These are phyloP conservation scores for Cynopterus brachyotis DNA, from an alignment of 2,113 vertebrate genomes.

Conservation along the genomic window DNA sequence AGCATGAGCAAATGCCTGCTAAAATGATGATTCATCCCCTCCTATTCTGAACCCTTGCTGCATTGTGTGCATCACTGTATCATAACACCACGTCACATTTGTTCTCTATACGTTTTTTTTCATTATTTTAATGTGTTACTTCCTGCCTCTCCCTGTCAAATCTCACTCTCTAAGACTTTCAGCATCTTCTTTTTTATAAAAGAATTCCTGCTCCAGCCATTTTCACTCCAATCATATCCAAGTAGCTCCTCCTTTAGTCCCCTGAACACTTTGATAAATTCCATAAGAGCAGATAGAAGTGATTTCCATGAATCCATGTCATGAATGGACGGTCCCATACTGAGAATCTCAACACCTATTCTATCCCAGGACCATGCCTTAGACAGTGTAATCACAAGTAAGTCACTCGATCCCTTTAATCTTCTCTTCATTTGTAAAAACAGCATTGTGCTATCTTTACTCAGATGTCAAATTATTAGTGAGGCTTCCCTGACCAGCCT, in stretches of 20 bases:
- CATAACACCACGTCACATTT: background rate
- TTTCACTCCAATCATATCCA: background rate
- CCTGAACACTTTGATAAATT: background rate
- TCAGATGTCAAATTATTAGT: background rate
- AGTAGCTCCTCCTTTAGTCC: background rate
- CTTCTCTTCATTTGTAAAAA: background rate
- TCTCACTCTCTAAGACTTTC: background rate
- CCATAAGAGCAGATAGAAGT: background rate
- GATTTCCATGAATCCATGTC: background rate
- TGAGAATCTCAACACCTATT: background rate
- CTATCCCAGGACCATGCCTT: fast-evolving
- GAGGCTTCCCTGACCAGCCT: background rate
- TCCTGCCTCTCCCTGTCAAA: background rate
- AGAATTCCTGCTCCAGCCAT: background rate
- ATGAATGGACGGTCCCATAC: background rate
- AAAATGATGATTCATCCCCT: background rate
- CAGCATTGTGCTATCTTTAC: background rate
- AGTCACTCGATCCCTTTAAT: background rate
- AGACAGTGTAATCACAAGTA: fast-evolving
- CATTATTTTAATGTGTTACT: background rate
- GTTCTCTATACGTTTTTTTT: background rate
- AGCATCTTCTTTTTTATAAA: background rate
- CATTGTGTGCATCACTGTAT: background rate
- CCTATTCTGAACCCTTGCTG: background rate
- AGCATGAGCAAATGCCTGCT: background rate